Base-by-base conservation (phyloP, 2,113 vertebrate genomes). In the Nanger granti region DNA sequence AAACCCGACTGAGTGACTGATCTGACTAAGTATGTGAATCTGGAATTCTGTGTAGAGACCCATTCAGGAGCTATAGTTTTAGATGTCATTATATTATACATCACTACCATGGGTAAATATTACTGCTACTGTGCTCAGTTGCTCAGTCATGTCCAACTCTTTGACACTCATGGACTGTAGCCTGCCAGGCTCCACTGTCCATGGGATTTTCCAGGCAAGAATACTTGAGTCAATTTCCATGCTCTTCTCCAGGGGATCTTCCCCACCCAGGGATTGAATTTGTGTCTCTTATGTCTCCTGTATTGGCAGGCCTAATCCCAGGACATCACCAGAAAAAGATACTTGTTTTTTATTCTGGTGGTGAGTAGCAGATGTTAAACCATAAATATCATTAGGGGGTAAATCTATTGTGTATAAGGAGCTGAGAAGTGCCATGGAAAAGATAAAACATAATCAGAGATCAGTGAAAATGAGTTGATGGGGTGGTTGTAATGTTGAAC, bases 1-100 rank as follows among this genome's bases (percentile, higher is more conserved):
- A 4, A 9, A 28, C 10, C 9, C 0, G 0, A 60, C 24, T 28
- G 59, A 60, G 24, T 0, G 2, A 60, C 59, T 60, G 26, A 28
- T 11, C 24, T 28, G 59, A 60, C 24, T 17, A 20, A 69, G 31
- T 86, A 80, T 26, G 54, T 76, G n/a, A 73, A 49, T 57, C 92
- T 93, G 60, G n/a, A 83, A 60, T n/a, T 94, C 11, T 37, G 13
- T 44, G 5, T 22, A 60, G 62, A 88, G 18, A 26, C 4, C 11
- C n/a, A 14, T 94, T 64, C n/a, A 59, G 37, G 41, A 92, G 28
- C 41, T 44, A 28, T 5, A 17, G 5, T 41, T 84, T 31, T 34
- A 31, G 62, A 37, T 91, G n/a, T 41, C 47, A 29, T 62, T 55
- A 37, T 57, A 4, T 44, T 22, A 26, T 44, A 24, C 18, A 3